phyloP scores from a whole-genome alignment of 2,113 vertebrate genomes.

The Zosterops borbonicus region DNA sequence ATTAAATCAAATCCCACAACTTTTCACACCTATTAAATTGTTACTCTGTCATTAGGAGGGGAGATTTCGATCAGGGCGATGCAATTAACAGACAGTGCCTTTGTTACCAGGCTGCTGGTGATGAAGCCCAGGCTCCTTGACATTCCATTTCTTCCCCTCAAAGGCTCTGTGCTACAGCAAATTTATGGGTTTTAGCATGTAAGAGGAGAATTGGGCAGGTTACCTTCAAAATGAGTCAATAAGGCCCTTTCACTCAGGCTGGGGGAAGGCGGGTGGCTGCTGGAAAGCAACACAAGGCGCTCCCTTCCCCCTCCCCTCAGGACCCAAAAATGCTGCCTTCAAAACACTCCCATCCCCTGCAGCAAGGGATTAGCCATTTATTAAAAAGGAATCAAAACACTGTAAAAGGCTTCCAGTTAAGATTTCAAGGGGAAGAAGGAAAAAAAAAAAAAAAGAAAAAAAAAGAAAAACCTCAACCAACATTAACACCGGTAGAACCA shows the following conservation, averaged over 20 bases:
- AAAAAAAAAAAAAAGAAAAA: neutral
- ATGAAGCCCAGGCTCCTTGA: conserved; percentile 34
- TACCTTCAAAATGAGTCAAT: conserved; percentile 46
- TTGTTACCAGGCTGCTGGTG: neutral
- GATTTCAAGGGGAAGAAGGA: neutral
- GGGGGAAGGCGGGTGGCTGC: neutral
- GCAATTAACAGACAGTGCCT: conserved; percentile 38
- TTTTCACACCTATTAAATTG: conserved; percentile 36
- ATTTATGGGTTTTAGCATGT: conserved; percentile 23
- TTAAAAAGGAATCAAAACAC: conserved; percentile 53
- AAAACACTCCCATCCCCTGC: conserved; percentile 62
- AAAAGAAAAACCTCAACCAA: neutral
- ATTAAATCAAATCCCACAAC: conserved; percentile 40
- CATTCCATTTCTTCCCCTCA: conserved; percentile 26
- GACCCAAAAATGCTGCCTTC: conserved; percentile 21
- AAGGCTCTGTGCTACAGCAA: neutral
- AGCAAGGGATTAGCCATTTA: conserved; percentile 62
- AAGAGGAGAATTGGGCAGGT: neutral
- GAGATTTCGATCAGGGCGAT: neutral
- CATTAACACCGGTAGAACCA: neutral
- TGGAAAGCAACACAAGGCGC: conserved; percentile 12
- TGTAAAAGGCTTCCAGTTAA: conserved; percentile 31
- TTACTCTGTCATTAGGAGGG: neutral
- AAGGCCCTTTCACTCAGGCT: conserved; percentile 36
- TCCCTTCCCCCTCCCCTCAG: conserved; percentile 51